Base-by-base conservation (phyloP, 2,888 invertebrate species). In the Oligia fasciuncula region DNA sequence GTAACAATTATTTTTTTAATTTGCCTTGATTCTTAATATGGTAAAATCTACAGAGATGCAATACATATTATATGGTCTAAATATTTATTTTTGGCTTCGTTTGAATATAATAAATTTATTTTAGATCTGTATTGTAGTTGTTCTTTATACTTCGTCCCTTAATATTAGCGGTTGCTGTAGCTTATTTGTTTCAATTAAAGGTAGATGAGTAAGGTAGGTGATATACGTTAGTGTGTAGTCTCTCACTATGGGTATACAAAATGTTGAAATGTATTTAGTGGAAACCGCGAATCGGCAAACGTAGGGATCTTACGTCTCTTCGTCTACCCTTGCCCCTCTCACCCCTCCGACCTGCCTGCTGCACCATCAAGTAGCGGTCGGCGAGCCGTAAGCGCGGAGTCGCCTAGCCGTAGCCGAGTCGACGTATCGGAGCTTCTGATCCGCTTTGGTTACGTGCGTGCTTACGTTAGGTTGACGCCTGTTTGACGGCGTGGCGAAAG, bases 71-170 rank as follows among this genome's bases (percentile, higher is more conserved):
- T 86, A 84, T 93, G 93, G 93, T 94, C 93, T 93, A 77, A 86
- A 89, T 92, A 94, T 94, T 94, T 93, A 94, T 94, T 93, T 93
- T 91, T 93, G 91, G 91, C 92, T 93, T 92, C 90, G 90, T 90
- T 85, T 86, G 87, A 91, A 88, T 88, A 90, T 89, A 90, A 82
- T 95, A 95, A 94, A 95, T 49, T 89, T 93, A 92, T 92, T 92
- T 93, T 94, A 94, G 94, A 95, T 95, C 94, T 95, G 94, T 91
- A 88, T 91, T 90, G 91, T 94, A 91, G 93, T 95, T 94, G 93
- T 88, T 85, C 81, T 88, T 76, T 68, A 65, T n/a, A 74, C 29
- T 66, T 68, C 14, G 23, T 43, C 65, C 76, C 35, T 43, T 69
- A 65, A 4, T 14, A 54, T 63, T 68, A 84, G 35, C 13, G 23